Evolutionary conservation across 2,113 vertebrate genomes (phyloP).

Genomic region (Salvator merianae): DNA sequence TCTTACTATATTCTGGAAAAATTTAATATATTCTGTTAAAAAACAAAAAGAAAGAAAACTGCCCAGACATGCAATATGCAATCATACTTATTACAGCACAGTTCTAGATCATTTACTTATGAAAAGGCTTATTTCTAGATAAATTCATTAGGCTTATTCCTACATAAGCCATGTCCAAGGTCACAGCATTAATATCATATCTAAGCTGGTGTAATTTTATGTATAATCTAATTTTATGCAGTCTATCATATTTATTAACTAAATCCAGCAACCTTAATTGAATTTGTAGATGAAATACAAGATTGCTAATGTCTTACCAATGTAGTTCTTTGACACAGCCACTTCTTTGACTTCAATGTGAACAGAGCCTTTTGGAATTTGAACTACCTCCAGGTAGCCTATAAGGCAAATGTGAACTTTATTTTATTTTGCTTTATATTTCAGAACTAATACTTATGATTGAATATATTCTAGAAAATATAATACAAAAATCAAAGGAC

Average conservation of each 20-base stretch:
- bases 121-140: no score
- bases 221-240: not conserved
- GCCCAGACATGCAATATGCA: no score
- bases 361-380: conserved; percentile 95
- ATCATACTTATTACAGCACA: no score
- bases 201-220: not conserved
- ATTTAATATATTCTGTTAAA: no score
- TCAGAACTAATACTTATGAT: not conserved
- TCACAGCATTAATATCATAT: not conserved
- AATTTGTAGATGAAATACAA: conserved; percentile 10
- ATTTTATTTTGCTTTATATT: conserved; percentile 21
- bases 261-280: not conserved
- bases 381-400: conserved; percentile 98
- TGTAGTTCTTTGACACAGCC: conserved; percentile 94
- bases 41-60: no score
- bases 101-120: no score
- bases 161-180: not conserved
- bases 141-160: no score
- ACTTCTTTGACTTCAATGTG: conserved; percentile 95
- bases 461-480: conserved; percentile 27
- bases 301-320: conserved; percentile 81
- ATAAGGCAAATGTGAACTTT: conserved; percentile 63
- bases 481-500: not conserved
- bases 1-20: no score
- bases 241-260: not conserved